Evolutionary conservation across 2,113 vertebrate species (phyloP), one percentile per base, ranked within the genome.

Genomic region (Porphyrio hochstetteri): DNA sequence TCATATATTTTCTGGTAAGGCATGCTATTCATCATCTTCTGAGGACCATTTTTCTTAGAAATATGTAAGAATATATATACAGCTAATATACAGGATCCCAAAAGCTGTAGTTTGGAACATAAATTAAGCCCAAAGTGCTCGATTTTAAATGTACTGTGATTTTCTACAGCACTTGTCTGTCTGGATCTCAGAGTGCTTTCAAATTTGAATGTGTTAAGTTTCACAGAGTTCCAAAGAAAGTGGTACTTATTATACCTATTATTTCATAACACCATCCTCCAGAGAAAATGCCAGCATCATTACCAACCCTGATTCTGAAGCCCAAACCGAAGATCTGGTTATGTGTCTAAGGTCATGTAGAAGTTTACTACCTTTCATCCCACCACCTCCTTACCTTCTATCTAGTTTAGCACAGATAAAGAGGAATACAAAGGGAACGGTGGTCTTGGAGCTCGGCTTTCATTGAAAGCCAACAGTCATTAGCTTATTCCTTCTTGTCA

Each of bases 1-100:
- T 84, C 82, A 74, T 93, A 93, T 95, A 88, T 93, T 96, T 94
- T 96, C 88, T 93, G 56, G 90, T 94, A 94, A 92, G 78, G 61
- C 72, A 90, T 70, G 69, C 64, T 92, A 93, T 96, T 88, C 42
- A 75, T 97, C 93, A 94, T 97, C 82, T 95, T 90, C n/a, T 52
- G 53, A 93, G 69, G 60, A 85, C 46, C 65, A 78, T 96, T 93
- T 95, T 96, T 96, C 90, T 82, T 92, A 86, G 82, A 92, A 92
- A 92, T 95, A 96, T 96, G 85, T 93, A 90, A 90, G 93, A 90
- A 81, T 68, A 56, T 48, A 92, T 71, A 80, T 71, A 40, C 33
- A 64, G 76, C 90, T 90, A 96, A 93, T 93, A 69, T 88, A 57
- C 42, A 92, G 69, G 76, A 92, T 93, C 95, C 85, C 92, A 90